These are phyloP conservation scores for Pagetopsis macropterus DNA, from an alignment of 2,797 vertebrate genomes.

Conservation along the genomic window DNA sequence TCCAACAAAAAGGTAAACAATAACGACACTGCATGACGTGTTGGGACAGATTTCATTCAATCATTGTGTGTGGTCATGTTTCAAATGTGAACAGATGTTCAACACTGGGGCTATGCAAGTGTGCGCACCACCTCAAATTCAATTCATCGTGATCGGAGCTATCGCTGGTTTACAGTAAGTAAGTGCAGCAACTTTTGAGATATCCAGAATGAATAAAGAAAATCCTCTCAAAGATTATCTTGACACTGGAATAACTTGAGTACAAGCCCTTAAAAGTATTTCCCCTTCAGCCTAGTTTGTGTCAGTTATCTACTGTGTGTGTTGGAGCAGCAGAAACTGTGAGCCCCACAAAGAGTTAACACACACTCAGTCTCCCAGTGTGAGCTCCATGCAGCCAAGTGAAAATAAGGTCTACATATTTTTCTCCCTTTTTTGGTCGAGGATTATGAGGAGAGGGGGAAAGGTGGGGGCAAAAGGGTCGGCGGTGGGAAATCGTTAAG, in stretches of 20 bases:
- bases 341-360: conserved; percentile 66
- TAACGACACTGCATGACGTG: background rate
- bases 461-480: conserved; percentile 1
- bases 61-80: conserved; percentile 13
- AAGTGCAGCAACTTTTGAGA: conserved; percentile 43
- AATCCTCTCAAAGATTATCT: conserved; percentile 47
- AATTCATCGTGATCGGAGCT: conserved; percentile 26
- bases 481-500: conserved; percentile 69
- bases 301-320: background rate
- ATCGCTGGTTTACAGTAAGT: conserved; percentile 44
- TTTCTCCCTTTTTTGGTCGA: conserved; percentile 75
- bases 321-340: conserved; percentile 22
- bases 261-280: conserved; percentile 53
- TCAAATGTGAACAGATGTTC: conserved; percentile 8
- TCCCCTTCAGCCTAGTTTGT: conserved; percentile 13
- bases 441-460: conserved; percentile 70
- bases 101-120: conserved; percentile 11
- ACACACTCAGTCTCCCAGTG: conserved; percentile 37
- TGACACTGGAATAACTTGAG: conserved; percentile 28
- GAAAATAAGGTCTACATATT: conserved; percentile 79
- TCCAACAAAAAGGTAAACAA: background rate
- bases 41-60: conserved; percentile 4
- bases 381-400: conserved; percentile 68
- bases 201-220: conserved; percentile 23
- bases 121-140: conserved; percentile 12